A percentile compares a stretch with the other conserved stretches of the same genome.
These are phyloP conservation scores for Heliconius himera DNA, from an alignment of 1,140 invertebrate genomes.

Conservation along the genomic window DNA sequence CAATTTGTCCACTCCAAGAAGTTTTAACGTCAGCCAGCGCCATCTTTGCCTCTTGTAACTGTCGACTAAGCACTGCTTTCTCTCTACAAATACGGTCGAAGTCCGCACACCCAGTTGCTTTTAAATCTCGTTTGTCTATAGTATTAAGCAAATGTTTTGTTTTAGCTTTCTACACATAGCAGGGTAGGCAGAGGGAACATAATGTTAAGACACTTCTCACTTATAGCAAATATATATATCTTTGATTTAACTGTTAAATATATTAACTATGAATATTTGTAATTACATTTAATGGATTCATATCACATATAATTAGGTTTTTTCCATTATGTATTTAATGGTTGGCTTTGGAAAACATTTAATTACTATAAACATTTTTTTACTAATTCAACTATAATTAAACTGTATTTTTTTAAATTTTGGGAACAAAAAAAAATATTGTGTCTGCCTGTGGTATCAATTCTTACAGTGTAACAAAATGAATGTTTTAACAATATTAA, in stretches of 20 bases:
- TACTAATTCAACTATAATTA: too few species aligned
- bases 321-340: neutral
- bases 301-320: neutral
- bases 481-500: too few species aligned
- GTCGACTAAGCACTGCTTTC: slow-evolving; percentile 86
- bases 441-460: too few species aligned
- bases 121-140: slow-evolving; percentile 64
- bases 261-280: neutral
- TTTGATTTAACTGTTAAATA: neutral
- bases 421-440: too few species aligned
- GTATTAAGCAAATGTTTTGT: neutral
- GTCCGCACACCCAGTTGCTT: slow-evolving; percentile 57
- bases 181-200: too few species aligned
- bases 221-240: too few species aligned
- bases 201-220: too few species aligned
- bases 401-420: too few species aligned
- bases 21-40: slow-evolving; percentile 94
- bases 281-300: neutral
- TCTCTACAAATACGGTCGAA: slow-evolving; percentile 81
- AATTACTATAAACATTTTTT: too few species aligned
- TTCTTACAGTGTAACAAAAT: too few species aligned
- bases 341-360: too few species aligned
- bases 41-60: slow-evolving; percentile 91
- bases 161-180: neutral
- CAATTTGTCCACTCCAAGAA: slow-evolving; percentile 94